A percentile compares a stretch with the other conserved stretches of the same genome.
Evolutionary conservation across 1,140 invertebrate genomes (phyloP).

Genomic region (Oscheius sp.): DNA sequence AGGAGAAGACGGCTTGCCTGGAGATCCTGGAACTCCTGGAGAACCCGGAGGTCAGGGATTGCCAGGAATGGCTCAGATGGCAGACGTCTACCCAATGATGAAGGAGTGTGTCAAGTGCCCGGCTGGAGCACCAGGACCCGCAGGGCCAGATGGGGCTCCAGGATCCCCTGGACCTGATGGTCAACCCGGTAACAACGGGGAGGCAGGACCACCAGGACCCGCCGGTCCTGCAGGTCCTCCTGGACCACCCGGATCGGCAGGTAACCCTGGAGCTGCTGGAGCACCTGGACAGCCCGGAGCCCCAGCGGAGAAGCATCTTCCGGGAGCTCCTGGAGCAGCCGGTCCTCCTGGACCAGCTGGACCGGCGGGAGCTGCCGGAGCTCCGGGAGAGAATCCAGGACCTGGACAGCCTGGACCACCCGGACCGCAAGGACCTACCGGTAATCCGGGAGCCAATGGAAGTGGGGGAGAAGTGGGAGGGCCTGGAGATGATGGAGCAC

Average conservation of each 20-base stretch:
- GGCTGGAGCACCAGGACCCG: constrained; percentile 28
- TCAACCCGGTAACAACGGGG: constrained; percentile 6
- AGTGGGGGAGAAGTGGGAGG: too few species aligned
- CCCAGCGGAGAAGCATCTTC: too few species aligned
- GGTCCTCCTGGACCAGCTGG: too few species aligned
- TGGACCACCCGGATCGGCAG: constrained; percentile 22
- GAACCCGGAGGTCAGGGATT: constrained; percentile 72
- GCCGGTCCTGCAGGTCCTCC: constrained; percentile 25
- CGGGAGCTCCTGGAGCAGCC: too few species aligned
- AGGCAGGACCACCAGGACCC: not conserved
- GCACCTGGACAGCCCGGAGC: too few species aligned
- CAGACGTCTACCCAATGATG: constrained; percentile 17
- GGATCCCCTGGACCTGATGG: constrained; percentile 34
- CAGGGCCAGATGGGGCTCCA: constrained; percentile 23
- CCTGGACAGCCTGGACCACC: too few species aligned
- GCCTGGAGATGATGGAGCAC: too few species aligned
- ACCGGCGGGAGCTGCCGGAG: too few species aligned
- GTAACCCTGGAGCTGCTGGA: constrained; percentile 36
- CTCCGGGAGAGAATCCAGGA: too few species aligned
- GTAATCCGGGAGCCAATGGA: too few species aligned
- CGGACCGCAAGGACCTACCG: too few species aligned
- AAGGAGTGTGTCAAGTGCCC: constrained; percentile 34
- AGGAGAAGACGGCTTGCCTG: constrained; percentile 70
- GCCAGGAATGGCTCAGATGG: constrained; percentile 14
- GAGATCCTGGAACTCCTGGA: constrained; percentile 70